These are phyloP conservation scores for Peromyscus nudipes DNA, from an alignment of 2,797 vertebrate genomes.

Conservation along the genomic window DNA sequence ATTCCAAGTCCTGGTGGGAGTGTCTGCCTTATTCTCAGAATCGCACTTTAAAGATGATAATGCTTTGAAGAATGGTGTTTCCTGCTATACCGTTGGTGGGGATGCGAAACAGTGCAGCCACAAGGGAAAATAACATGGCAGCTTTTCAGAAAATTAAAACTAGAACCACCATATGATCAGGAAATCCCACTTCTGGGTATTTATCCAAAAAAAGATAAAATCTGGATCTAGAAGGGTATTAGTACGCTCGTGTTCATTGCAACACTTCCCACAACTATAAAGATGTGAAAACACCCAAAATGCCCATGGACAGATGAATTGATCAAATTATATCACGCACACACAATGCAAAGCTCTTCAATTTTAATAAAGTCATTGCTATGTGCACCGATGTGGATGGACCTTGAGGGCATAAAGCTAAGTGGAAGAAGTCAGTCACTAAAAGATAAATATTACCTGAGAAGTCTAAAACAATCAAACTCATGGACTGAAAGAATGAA, in stretches of 20 bases:
- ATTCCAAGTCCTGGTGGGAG: not conserved
- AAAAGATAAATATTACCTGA: not conserved
- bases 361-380: not conserved
- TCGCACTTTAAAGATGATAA: slow-evolving; percentile 7
- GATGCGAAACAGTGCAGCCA: not conserved
- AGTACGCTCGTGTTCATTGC: not conserved
- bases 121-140: slow-evolving; percentile 30
- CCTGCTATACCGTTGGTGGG: not conserved
- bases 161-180: slow-evolving; percentile 7
- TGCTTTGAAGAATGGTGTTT: slow-evolving; percentile 28
- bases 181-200: slow-evolving; percentile 25
- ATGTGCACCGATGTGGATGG: not conserved
- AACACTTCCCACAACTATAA: not conserved
- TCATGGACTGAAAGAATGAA: not conserved
- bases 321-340: not conserved
- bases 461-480: not conserved
- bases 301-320: not conserved
- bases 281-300: not conserved
- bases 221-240: slow-evolving; percentile 5
- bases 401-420: not conserved
- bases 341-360: not conserved
- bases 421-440: not conserved
- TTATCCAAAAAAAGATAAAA: slow-evolving; percentile 39
- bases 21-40: not conserved
- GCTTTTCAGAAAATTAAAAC: slow-evolving; percentile 57